Evolutionary conservation across 1,140 invertebrate species (phyloP), one percentile per base, ranked within the genome.

Genomic region (Harpegnathos saltator): DNA sequence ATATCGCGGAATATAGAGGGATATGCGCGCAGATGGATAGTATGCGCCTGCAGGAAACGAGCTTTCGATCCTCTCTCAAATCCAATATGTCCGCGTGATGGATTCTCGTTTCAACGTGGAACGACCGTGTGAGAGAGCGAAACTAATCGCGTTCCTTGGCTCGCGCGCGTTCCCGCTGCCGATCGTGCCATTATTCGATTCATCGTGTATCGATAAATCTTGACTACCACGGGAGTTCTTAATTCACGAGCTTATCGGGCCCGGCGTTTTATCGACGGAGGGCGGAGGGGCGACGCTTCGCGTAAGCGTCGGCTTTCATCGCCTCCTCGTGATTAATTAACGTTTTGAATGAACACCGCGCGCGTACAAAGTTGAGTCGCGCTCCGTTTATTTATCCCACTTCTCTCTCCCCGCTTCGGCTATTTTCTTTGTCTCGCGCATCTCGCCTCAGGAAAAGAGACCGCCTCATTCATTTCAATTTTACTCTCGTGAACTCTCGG

Each of bases 141-240:
- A 81, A 85, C 44, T 69, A 85, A 85, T 86, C 85, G 58, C 26
- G 33, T 38, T 17, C 24, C 69, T 54, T n/a, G 54, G 14, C 11
- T 33, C 19, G 19, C 38, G 65, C 38, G 65, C 52, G 50, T 48
- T 38, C 56, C 7, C 38, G 22, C 33, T 29, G 63, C 71, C 81
- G 68, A 86, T 86, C 84, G 71, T 48, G 63, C 52, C 54, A 59
- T 54, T 59, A 56, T 63, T 58, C 58, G 63, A 44, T 85, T 85
- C 78, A 85, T 87, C 63, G 78, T 62, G 65, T 75, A 71, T 82
- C 84, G 85, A 85, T 83, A 71, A 72, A 86, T 83, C 65, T 83
- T 71, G 24, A 56, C n/a, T 26, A 44, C 56, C 22, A n/a, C 15
- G 9, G 44, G 50, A 61, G 82, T 65, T 83, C 82, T 84, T 66